phyloP scores from a whole-genome alignment of 2,113 vertebrate genomes.

The Sula dactylatra region DNA sequence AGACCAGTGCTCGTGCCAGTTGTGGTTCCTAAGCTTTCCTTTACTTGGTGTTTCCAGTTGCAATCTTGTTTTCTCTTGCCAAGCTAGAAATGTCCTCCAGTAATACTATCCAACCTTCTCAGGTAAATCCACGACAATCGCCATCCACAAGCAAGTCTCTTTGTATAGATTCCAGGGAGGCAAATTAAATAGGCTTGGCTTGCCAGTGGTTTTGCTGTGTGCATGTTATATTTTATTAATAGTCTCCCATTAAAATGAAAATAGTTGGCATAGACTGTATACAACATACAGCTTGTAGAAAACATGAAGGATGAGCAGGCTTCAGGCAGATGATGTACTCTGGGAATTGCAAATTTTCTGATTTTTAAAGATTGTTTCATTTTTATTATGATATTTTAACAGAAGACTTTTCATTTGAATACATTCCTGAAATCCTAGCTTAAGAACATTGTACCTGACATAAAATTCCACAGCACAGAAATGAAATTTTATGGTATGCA shows the following conservation, averaged over 20 bases:
- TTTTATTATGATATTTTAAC: not conserved
- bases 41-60: not conserved
- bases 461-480: not conserved
- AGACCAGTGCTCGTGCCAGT: not conserved
- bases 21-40: not conserved
- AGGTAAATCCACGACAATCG: fast-evolving
- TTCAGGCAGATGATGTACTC: not conserved
- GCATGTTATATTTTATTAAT: not conserved
- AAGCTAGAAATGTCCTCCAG: not conserved
- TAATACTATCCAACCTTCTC: not conserved
- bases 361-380: not conserved
- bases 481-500: not conserved
- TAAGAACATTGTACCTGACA: not conserved
- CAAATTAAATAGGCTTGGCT: not conserved
- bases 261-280: not conserved
- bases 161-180: not conserved
- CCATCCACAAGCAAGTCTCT: not conserved
- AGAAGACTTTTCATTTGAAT: not conserved
- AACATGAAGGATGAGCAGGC: not conserved
- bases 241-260: not conserved
- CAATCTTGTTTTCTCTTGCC: not conserved
- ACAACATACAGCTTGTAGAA: not conserved
- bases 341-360: not conserved
- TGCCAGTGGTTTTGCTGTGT: not conserved
- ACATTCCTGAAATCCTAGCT: not conserved